These are phyloP conservation scores for Octopus bimaculoides DNA, from an alignment of 1,140 invertebrate genomes.

Conservation along the genomic window DNA sequence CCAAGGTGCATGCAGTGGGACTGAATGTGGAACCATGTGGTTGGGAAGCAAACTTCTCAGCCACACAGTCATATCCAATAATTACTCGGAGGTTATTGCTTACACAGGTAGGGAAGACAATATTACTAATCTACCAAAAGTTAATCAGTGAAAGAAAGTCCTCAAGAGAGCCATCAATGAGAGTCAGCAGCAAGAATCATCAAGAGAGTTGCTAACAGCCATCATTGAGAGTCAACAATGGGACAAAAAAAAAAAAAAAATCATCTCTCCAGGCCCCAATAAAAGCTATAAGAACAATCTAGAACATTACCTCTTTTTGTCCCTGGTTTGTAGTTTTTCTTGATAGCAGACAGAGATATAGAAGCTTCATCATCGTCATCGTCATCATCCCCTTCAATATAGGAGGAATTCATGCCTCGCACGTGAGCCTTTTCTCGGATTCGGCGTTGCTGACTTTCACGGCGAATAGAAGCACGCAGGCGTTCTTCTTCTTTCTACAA, in stretches of 20 bases:
- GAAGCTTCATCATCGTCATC: slow-evolving; percentile 75
- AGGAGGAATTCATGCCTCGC: slow-evolving; percentile 64
- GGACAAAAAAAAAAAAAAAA: background rate
- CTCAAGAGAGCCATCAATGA: no score
- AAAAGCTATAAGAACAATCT: no score
- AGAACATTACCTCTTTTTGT: slow-evolving; percentile 44
- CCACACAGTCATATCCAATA: no score
- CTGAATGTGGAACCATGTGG: no score
- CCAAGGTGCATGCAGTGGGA: no score
- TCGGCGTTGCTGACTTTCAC: slow-evolving; percentile 67
- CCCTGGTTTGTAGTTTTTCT: slow-evolving; percentile 82
- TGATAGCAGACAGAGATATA: slow-evolving; percentile 88
- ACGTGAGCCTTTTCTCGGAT: slow-evolving; percentile 64
- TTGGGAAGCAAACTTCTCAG: no score
- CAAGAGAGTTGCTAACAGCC: no score
- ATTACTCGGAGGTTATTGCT: no score
- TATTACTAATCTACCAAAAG: no score
- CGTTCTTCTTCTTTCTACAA: slow-evolving; percentile 90
- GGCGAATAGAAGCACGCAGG: slow-evolving; percentile 78
- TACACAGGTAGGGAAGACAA: no score
- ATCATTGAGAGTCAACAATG: background rate
- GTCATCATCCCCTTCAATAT: slow-evolving; percentile 60
- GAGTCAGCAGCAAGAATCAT: no score
- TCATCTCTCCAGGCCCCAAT: background rate
- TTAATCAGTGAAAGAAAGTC: no score